These are phyloP conservation scores for Myioborus melanocephalus DNA, from an alignment of 2,797 vertebrate species.

Conservation along the genomic window DNA sequence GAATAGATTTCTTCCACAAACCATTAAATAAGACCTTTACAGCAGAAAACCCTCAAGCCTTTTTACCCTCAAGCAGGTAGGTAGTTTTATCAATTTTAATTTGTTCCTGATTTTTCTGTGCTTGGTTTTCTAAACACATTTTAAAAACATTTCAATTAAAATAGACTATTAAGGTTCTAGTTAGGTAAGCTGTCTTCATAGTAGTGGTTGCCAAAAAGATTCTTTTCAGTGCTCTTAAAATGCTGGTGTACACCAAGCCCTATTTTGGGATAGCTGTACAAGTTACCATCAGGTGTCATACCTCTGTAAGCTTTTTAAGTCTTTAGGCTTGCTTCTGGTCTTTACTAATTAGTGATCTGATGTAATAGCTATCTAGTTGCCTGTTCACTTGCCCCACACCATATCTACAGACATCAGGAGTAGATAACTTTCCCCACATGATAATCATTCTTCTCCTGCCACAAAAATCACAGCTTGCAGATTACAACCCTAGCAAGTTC, in stretches of 20 bases:
- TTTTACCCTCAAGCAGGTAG: background rate
- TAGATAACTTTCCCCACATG: background rate
- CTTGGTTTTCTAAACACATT: background rate
- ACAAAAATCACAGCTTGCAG: background rate
- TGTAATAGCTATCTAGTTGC: background rate
- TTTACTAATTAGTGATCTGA: background rate
- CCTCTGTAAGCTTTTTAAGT: background rate
- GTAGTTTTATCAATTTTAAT: background rate
- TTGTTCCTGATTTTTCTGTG: background rate
- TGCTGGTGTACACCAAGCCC: background rate
- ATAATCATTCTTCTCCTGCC: background rate
- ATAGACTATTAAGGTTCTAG: background rate
- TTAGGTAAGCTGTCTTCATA: background rate
- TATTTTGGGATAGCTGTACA: background rate
- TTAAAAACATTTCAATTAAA: background rate
- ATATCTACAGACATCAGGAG: background rate
- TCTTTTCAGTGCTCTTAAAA: background rate
- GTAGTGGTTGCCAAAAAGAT: background rate
- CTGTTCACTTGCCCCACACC: background rate
- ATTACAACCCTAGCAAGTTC: background rate
- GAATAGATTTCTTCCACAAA: too few relatives aligned
- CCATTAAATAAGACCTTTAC: too few relatives aligned
- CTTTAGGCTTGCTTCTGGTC: background rate
- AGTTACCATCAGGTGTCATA: background rate
- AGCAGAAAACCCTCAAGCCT: too few relatives aligned